Evolutionary conservation across 2,113 vertebrate species (phyloP), one percentile per base, ranked within the genome.

Genomic region (Malurus cyaneus): DNA sequence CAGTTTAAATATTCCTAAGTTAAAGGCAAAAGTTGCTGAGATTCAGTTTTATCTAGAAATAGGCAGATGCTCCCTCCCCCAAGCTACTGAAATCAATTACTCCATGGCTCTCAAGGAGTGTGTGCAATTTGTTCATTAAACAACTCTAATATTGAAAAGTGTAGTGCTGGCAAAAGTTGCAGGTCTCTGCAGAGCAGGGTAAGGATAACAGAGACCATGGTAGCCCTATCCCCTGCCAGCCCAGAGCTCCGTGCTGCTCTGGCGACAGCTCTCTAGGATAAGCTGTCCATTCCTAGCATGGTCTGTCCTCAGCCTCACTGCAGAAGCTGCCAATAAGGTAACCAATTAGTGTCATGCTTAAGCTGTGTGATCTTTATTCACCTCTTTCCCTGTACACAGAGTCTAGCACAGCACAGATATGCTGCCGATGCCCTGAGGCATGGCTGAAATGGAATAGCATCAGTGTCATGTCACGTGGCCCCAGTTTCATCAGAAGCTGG

Each of bases 351-450:
- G 92, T 50, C 82, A 56, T 7, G 41, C 60, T 85, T 66, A 88
- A 80, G 79, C 67, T 88, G 29, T 12, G 39, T 18, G 31, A 89
- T 96, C 76, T 93, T 86, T 62, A 93, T 95, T 92, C 93, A 92
- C 79, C 88, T 86, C 54, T 8, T 54, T 21, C 49, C 14, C 84
- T 66, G 76, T 10, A 8, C 34, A 53, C 23, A 62, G 47, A 64
- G 34, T 8, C 44, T 7, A 78, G 73, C 4, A 5, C 49, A 72
- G 81, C 65, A 85, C 50, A 80, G 74, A 77, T 42, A 91, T 1
- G 46, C 42, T 73, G 85, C 5, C 0, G 0, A 31, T 70, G 85
- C 76, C 95, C 72, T 0, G 23, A 78, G 94, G 94, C 82, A 39
- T 2, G 52, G 60, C 64, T 80, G 76, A 96, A 76, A 93, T 24